A percentile compares a stretch with the other conserved stretches of the same genome.
Conservation (phyloP, 2,113 vertebrate species). For the Ovis canadensis region DNA sequence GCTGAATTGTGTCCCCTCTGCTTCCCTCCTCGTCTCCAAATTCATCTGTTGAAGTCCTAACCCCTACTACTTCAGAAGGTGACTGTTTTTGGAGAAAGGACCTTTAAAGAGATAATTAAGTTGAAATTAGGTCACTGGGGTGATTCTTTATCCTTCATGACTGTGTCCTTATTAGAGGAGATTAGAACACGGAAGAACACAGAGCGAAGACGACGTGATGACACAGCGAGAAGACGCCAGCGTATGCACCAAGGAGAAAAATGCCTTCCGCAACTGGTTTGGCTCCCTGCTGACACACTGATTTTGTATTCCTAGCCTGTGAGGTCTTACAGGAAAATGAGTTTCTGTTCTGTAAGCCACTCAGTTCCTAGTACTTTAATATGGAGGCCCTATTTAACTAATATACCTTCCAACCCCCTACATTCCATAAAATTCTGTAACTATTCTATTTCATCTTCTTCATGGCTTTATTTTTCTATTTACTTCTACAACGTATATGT, state of each 20-base stretch:
- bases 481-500: constrained; percentile 8
- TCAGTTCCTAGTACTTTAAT: neutral
- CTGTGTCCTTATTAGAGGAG: neutral
- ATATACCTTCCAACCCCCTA: neutral
- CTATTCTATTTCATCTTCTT: neutral
- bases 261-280: neutral
- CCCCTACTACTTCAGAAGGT: neutral
- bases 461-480: neutral
- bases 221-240: neutral
- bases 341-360: neutral
- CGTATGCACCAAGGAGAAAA: neutral
- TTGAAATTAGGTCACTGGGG: neutral
- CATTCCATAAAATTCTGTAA: neutral
- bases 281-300: neutral
- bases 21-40: neutral
- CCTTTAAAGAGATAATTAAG: neutral
- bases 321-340: neutral
- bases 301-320: neutral
- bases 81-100: neutral
- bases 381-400: neutral
- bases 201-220: neutral
- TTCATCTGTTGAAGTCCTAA: neutral
- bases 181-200: neutral
- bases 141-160: neutral
- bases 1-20: neutral